Conservation (phyloP, 2,797 vertebrate genomes). For the Hephaestus fuliginosus region DNA sequence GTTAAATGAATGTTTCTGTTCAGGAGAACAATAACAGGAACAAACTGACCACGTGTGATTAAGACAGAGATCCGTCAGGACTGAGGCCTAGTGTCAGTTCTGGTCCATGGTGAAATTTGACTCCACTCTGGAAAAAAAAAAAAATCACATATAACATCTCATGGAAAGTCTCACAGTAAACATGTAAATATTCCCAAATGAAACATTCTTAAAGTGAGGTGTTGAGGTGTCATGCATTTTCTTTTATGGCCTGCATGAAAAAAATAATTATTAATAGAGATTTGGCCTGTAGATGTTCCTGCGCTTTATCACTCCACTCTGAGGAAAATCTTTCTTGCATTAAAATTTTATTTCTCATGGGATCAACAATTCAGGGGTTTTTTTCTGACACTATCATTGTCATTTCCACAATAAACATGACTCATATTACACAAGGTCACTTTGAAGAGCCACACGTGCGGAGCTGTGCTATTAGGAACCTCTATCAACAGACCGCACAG, state of each 20-base stretch:
- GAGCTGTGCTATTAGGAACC: slow-evolving; percentile 31
- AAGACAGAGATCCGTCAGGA: not conserved
- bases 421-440: slow-evolving; percentile 63
- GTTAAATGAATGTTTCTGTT: slow-evolving; percentile 8
- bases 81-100: slow-evolving; percentile 38
- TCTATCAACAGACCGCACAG: slow-evolving; percentile 60
- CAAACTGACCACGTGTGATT: not conserved
- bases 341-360: not conserved
- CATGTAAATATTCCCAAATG: not conserved
- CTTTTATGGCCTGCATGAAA: not conserved
- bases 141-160: not conserved
- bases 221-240: not conserved
- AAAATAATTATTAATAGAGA: not conserved
- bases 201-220: not conserved
- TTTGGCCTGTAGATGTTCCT: not conserved
- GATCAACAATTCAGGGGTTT: not conserved
- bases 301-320: too few relatives aligned
- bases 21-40: slow-evolving; percentile 14
- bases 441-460: slow-evolving; percentile 25
- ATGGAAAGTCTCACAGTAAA: not conserved
- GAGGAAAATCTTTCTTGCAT: not conserved
- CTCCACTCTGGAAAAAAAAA: slow-evolving; percentile 63
- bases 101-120: slow-evolving; percentile 79
- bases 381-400: slow-evolving; percentile 20
- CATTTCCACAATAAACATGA: slow-evolving; percentile 37